A percentile compares a stretch with the other conserved stretches of the same genome.
These are phyloP conservation scores for Sinocyclocheilus grahami DNA, from an alignment of 2,113 vertebrate genomes.

Conservation along the genomic window DNA sequence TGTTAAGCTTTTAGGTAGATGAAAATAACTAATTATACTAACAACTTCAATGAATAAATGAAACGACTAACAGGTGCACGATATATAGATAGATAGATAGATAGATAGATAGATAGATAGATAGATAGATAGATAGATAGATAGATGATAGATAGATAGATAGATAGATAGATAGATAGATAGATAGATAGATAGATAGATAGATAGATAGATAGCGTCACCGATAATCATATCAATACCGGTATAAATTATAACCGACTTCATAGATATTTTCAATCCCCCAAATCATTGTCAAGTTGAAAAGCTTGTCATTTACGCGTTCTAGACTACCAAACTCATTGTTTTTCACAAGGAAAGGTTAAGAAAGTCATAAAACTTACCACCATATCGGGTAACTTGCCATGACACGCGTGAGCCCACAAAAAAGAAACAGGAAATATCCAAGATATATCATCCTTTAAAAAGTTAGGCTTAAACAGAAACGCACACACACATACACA, in stretches of 20 bases:
- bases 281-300: conserved; percentile 12
- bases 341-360: conserved; percentile 8
- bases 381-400: conserved; percentile 93
- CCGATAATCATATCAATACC: conserved; percentile 14
- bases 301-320: conserved; percentile 5
- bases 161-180: conserved; percentile 14
- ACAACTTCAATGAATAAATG: no score
- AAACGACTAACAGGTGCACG: no score
- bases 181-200: conserved; percentile 19
- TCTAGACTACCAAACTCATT: neutral
- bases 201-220: conserved; percentile 28
- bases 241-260: conserved; percentile 21
- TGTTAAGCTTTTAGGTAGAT: no score
- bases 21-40: no score
- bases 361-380: conserved; percentile 77
- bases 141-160: no score
- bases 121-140: no score
- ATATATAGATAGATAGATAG: no score
- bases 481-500: conserved; percentile 62
- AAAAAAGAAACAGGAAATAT: conserved; percentile 87
- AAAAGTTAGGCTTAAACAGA: conserved; percentile 76
- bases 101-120: no score
- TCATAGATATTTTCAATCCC: conserved; percentile 4
- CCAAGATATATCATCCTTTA: conserved; percentile 82
- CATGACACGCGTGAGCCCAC: conserved; percentile 82